A percentile compares a stretch with the other conserved stretches of the same genome.
Conservation (phyloP, 2,113 vertebrate species). For the Gorsachius goisagi region DNA sequence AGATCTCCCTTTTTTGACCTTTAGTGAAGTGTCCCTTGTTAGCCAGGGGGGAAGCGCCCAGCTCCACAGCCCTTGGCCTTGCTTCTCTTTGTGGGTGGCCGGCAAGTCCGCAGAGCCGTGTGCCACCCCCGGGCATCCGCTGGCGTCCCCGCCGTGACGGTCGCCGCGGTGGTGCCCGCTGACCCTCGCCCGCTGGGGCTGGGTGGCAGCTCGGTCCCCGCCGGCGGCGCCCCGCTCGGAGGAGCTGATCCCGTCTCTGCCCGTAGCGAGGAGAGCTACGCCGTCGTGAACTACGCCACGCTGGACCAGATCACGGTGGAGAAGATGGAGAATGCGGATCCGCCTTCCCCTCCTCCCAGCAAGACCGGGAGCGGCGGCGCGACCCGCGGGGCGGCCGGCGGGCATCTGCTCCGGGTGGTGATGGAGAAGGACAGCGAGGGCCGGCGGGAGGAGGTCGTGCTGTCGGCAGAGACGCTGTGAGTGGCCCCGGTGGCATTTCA, state of each 20-base stretch:
- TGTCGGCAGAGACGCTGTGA: slow-evolving; percentile 86
- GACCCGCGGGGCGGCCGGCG: background rate
- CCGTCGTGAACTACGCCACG: slow-evolving; percentile 88
- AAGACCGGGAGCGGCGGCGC: background rate
- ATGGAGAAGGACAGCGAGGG: slow-evolving; percentile 89
- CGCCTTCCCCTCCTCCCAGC: background rate
- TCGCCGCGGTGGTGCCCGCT: background rate
- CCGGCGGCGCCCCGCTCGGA: rapidly evolving
- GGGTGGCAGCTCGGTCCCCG: rapidly evolving
- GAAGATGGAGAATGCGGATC: slow-evolving; percentile 68
- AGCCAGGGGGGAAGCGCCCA: rapidly evolving
- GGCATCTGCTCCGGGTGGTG: slow-evolving; percentile 77
- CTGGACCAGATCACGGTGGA: slow-evolving; percentile 82
- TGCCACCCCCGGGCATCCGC: background rate
- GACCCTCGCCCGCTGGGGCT: rapidly evolving
- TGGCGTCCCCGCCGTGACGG: rapidly evolving
- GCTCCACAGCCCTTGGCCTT: background rate
- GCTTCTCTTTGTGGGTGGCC: background rate
- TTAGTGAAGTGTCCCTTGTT: background rate
- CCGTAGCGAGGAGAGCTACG: slow-evolving; percentile 86
- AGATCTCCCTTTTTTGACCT: background rate
- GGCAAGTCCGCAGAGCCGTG: rapidly evolving
- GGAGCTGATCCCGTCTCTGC: background rate
- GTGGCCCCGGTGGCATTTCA: background rate
- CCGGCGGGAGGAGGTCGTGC: slow-evolving; percentile 74